A percentile compares a stretch with the other conserved stretches of the same genome.
Conservation (phyloP, 2,113 vertebrate species). For the Campylomormyrus tamandua region DNA sequence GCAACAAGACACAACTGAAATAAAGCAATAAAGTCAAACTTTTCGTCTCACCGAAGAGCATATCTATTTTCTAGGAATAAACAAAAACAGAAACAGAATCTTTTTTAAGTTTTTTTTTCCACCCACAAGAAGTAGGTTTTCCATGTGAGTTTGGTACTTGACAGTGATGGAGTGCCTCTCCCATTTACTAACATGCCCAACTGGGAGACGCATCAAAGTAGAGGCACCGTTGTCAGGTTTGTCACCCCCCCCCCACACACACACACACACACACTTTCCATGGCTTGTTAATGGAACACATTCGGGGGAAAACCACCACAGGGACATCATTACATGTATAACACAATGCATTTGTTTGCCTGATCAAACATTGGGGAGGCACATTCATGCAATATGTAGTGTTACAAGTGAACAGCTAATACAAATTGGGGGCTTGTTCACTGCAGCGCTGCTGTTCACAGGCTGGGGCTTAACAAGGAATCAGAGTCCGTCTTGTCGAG, state of each 20-base stretch:
- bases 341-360: constrained; percentile 22
- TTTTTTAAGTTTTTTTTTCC: neutral
- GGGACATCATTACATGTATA: constrained; percentile 21
- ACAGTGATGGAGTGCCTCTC: constrained; percentile 10
- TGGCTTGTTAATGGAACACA: constrained; percentile 26
- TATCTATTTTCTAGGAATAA: neutral
- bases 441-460: neutral
- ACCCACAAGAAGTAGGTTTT: neutral
- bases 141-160: neutral
- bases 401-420: constrained; percentile 14
- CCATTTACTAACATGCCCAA: neutral
- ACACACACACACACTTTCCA: neutral
- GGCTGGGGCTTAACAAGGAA: neutral
- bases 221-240: neutral
- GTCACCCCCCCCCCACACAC: neutral
- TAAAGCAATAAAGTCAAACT: neutral
- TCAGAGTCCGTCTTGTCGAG: neutral
- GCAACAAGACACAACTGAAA: neutral
- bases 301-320: neutral
- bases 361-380: constrained; percentile 28
- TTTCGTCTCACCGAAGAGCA: neutral
- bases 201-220: constrained; percentile 19
- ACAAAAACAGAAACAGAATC: constrained; percentile 8
- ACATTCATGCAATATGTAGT: constrained; percentile 21
- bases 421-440: constrained; percentile 10